Conservation (phyloP, 2,888 invertebrate species). For the Aspidiotus destructor region DNA sequence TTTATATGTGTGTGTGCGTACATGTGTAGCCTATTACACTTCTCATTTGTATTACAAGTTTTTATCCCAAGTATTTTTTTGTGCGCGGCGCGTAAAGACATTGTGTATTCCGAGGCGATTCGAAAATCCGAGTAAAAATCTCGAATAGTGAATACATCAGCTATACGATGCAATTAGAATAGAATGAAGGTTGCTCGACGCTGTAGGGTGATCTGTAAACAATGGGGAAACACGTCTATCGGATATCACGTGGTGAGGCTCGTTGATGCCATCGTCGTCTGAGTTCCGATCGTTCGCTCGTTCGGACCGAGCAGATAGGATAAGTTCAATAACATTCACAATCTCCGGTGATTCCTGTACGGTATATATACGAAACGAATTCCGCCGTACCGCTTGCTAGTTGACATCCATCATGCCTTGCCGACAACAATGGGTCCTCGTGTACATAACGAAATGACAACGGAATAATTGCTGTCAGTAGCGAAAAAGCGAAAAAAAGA, state of each 20-base stretch:
- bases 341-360: not conserved
- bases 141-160: not conserved
- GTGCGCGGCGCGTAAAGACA: too few relatives aligned
- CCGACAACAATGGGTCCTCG: constrained; percentile 23
- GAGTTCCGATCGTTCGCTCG: not conserved
- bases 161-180: not conserved
- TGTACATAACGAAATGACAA: constrained; percentile 6
- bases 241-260: constrained; percentile 14
- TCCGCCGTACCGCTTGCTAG: not conserved
- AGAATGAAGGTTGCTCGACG: constrained; percentile 12
- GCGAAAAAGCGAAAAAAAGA: constrained; percentile 6
- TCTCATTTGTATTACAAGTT: too few relatives aligned
- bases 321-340: constrained; percentile 21
- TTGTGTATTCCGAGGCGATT: not conserved
- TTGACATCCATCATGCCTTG: constrained; percentile 24
- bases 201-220: constrained; percentile 22
- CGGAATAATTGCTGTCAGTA: constrained; percentile 24
- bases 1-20: too few relatives aligned
- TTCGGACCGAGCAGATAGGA: not conserved
- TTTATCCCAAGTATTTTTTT: too few relatives aligned
- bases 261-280: not conserved
- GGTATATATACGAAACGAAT: constrained; percentile 6
- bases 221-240: constrained; percentile 15
- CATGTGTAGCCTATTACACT: too few relatives aligned
- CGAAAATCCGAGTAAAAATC: constrained; percentile 2